Evolutionary conservation across 1,140 invertebrate genomes (phyloP).

Genomic region (Saccostrea glomerata): DNA sequence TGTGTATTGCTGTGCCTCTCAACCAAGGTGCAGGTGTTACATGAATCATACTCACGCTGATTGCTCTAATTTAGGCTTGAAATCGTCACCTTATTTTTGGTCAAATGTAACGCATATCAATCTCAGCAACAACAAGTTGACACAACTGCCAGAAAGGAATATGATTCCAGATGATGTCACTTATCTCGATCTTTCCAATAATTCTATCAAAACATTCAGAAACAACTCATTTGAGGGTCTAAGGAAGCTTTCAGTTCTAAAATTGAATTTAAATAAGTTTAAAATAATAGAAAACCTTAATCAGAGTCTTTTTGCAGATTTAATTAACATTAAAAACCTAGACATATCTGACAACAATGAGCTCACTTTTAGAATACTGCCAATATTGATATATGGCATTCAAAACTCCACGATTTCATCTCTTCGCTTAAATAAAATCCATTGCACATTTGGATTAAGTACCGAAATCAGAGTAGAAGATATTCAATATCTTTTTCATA

Average conservation of each 20-base stretch:
- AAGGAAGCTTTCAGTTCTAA: not conserved
- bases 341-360: conserved; percentile 47
- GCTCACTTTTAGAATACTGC: conserved; percentile 30
- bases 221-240: not conserved
- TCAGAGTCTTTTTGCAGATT: not conserved
- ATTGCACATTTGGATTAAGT: conserved; percentile 44
- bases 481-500: conserved; percentile 3
- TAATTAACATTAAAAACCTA: conserved; percentile 21
- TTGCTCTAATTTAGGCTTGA: not conserved
- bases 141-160: not conserved
- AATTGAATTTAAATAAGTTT: not conserved
- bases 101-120: not conserved
- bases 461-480: conserved; percentile 19
- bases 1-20: no score
- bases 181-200: not conserved
- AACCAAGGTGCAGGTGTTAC: no score
- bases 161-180: not conserved
- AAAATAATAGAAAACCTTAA: not conserved
- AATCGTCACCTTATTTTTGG: not conserved
- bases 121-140: not conserved
- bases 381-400: conserved; percentile 39
- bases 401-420: conserved; percentile 36
- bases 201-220: not conserved
- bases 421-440: conserved; percentile 46
- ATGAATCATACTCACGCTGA: not conserved